Conservation (phyloP, 2,797 vertebrate genomes). For the Triplophysa bombifrons region DNA sequence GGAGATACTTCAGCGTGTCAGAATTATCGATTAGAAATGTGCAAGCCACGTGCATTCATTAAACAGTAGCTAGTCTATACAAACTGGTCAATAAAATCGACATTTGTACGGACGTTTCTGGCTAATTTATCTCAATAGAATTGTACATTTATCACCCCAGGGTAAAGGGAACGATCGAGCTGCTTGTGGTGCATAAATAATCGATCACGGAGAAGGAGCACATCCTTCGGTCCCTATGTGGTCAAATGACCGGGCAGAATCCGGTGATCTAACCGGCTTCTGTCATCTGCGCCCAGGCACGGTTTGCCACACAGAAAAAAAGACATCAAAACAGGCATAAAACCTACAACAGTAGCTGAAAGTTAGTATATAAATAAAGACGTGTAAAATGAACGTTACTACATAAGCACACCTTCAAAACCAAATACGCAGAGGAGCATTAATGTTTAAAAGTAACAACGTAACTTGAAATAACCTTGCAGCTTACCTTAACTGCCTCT, state of each 20-base stretch:
- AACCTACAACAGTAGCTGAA: background rate
- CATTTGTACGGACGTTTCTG: conserved; percentile 11
- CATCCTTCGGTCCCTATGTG: background rate
- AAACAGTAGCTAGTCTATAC: conserved; percentile 17
- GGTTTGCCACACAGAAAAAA: background rate
- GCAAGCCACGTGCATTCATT: conserved; percentile 16
- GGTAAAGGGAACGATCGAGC: conserved; percentile 15
- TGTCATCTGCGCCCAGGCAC: background rate
- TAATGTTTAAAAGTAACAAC: too few species aligned
- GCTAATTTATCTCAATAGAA: conserved; percentile 31
- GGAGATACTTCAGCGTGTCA: conserved; percentile 17
- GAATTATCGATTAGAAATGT: conserved; percentile 24
- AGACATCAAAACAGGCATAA: background rate
- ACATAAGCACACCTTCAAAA: background rate
- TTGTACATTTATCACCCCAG: conserved; percentile 37
- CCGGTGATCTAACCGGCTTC: background rate
- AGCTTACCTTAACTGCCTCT: conserved; percentile 91
- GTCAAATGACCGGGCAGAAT: conserved; percentile 6
- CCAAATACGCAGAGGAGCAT: background rate
- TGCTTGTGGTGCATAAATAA: conserved; percentile 33
- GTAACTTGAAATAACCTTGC: background rate
- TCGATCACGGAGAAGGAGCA: conserved; percentile 13
- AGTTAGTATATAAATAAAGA: background rate
- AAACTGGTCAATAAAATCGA: conserved; percentile 32
- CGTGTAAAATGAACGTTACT: background rate